Conservation (phyloP, 2,888 invertebrate species). For the Aphrophora alni region DNA sequence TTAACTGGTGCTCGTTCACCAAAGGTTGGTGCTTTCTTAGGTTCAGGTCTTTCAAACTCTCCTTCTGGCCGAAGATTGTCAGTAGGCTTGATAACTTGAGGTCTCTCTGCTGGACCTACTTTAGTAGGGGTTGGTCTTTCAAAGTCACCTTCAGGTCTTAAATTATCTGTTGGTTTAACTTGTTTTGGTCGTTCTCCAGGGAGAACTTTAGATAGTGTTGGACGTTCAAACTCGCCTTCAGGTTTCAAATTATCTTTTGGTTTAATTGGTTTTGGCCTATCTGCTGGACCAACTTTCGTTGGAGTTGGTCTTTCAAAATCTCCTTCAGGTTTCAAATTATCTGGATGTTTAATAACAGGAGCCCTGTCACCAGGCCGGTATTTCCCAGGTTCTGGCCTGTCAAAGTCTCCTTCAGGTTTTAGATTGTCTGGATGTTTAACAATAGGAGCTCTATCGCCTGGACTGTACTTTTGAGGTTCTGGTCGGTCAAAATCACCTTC, state of each 20-base stretch:
- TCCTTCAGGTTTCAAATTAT: slow-evolving; percentile 61
- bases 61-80: slow-evolving; percentile 64
- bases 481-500: slow-evolving; percentile 61
- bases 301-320: slow-evolving; percentile 61
- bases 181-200: slow-evolving; percentile 62
- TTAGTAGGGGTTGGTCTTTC: slow-evolving; percentile 52
- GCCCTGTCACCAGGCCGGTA: slow-evolving; percentile 59
- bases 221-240: slow-evolving; percentile 60
- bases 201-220: slow-evolving; percentile 58
- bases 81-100: slow-evolving; percentile 54
- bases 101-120: slow-evolving; percentile 53
- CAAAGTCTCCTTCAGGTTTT: slow-evolving; percentile 53
- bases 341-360: slow-evolving; percentile 57
- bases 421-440: slow-evolving; percentile 54
- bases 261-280: slow-evolving; percentile 57
- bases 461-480: slow-evolving; percentile 57
- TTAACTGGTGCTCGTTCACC: slow-evolving; percentile 51
- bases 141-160: slow-evolving; percentile 61
- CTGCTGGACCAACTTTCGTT: slow-evolving; percentile 58
- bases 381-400: slow-evolving; percentile 54
- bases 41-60: slow-evolving; percentile 52
- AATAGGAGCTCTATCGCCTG: slow-evolving; percentile 65
- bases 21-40: slow-evolving; percentile 55
- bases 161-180: slow-evolving; percentile 62
- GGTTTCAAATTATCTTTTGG: slow-evolving; percentile 62